Conservation (phyloP, 2,888 invertebrate genomes). For the Lasioglossum vierecki region DNA sequence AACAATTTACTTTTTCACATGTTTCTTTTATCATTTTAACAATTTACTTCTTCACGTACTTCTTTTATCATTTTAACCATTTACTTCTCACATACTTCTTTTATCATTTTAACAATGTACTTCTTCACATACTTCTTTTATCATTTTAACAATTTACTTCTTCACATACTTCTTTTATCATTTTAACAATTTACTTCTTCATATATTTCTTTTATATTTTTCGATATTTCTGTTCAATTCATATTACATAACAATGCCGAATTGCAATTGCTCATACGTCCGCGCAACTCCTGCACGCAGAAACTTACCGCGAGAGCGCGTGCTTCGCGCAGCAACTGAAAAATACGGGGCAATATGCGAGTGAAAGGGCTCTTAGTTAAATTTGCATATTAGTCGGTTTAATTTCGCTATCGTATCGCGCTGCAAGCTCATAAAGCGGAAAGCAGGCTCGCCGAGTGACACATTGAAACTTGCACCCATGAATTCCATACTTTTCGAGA, state of each 20-base stretch:
- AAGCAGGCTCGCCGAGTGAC: conserved; percentile 34
- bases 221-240: not conserved
- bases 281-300: too few relatives aligned
- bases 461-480: not conserved
- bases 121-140: not conserved
- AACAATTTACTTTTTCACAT: too few relatives aligned
- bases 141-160: too few relatives aligned
- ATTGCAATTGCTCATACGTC: not conserved
- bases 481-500: not conserved
- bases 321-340: conserved; percentile 11
- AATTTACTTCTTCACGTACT: not conserved
- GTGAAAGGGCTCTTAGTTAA: conserved; percentile 49
- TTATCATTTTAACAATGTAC: not conserved
- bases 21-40: too few relatives aligned
- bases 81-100: not conserved
- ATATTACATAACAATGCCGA: not conserved
- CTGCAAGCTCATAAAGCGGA: conserved; percentile 26
- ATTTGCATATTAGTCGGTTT: conserved; percentile 27
- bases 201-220: not conserved
- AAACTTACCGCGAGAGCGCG: not conserved
- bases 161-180: not conserved
- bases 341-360: conserved; percentile 15
- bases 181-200: not conserved
- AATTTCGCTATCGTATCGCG: conserved; percentile 45
- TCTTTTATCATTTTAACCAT: not conserved